These are phyloP conservation scores for Alfaro cultratus DNA, from an alignment of 2,797 vertebrate species.

Conservation along the genomic window DNA sequence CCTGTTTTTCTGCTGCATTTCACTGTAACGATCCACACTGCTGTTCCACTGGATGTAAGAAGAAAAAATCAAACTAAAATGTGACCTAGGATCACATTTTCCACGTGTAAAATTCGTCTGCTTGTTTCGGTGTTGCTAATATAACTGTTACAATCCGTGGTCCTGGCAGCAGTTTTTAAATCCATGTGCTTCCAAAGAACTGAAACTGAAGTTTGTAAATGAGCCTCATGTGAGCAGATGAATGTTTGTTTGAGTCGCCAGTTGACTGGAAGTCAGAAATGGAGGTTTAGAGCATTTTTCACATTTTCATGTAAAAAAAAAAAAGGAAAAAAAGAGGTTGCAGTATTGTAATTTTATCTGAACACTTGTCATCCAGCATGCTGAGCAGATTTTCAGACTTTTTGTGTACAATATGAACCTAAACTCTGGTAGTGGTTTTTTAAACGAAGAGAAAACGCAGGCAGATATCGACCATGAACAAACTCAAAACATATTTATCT, in stretches of 20 bases:
- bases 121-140: slow-evolving; percentile 28
- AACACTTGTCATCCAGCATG: slow-evolving; percentile 52
- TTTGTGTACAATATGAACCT: slow-evolving; percentile 25
- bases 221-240: slow-evolving; percentile 37
- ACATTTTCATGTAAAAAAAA: slow-evolving; percentile 35
- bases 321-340: neutral
- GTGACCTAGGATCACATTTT: slow-evolving; percentile 37
- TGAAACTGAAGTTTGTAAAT: slow-evolving; percentile 53
- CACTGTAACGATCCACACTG: slow-evolving; percentile 45
- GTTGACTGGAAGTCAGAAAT: slow-evolving; percentile 12
- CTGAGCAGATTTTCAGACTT: slow-evolving; percentile 31
- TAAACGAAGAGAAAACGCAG: slow-evolving; percentile 16
- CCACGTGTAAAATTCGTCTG: slow-evolving; percentile 31
- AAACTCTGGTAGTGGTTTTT: slow-evolving; percentile 23
- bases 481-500: slow-evolving; percentile 6
- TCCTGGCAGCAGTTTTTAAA: slow-evolving; percentile 50
- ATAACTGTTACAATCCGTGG: slow-evolving; percentile 27
- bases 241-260: slow-evolving; percentile 42
- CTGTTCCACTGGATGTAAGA: slow-evolving; percentile 41
- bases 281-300: neutral
- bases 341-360: slow-evolving; percentile 50
- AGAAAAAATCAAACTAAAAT: slow-evolving; percentile 36
- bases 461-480: slow-evolving; percentile 9
- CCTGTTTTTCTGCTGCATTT: slow-evolving; percentile 53
- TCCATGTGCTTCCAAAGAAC: slow-evolving; percentile 71